Evolutionary conservation across 2,797 vertebrate genomes (phyloP), one percentile per base, ranked within the genome.

Genomic region (Spinibarbus caldwelli): DNA sequence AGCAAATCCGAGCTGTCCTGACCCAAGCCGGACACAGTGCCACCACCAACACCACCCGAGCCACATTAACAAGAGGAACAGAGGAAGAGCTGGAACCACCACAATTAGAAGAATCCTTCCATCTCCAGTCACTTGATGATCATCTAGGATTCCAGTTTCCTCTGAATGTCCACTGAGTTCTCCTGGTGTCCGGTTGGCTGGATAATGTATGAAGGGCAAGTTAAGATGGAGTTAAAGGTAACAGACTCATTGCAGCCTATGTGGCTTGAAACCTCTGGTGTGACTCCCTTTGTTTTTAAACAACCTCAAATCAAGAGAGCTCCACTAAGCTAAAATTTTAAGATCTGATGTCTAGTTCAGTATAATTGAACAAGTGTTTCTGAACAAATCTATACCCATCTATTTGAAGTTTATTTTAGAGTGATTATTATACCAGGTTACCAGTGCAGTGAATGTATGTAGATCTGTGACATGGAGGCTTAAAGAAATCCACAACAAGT

Each of bases 1-100:
- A 99, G 98, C 96, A 98, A 99, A 93, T 99, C 98, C 78, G 97
- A 99, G 94, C 95, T 99, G 89, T 98, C 97, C 85, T 95, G 98
- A 99, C 87, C 78, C 26, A 26, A 93, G 94, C 95, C 86, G 93
- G 92, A 94, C 92, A 87, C 87, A 85, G 83, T 8, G 3, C 78
- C 6, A 34, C 62, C n/a, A n/a, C n/a, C n/a, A n/a, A n/a, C 88
- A 87, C 52, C 90, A 71, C 67, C 29, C 38, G 10, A 14, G 8
- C 49, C 90, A 73, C 76, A 59, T 57, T n/a, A 70, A 73, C 31
- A 11, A 64, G 29, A 70, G 76, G 57, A 29, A 52, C 45, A 45
- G 47, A 79, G 21, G 59, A 80, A 85, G 31, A 73, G 45, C 77
- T 52, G 36, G 68, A 59, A 64, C 62, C 43, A 66, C 19, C 71